phyloP scores from a whole-genome alignment of 2,888 invertebrate genomes.

The Leptarthrus brevirostris region DNA sequence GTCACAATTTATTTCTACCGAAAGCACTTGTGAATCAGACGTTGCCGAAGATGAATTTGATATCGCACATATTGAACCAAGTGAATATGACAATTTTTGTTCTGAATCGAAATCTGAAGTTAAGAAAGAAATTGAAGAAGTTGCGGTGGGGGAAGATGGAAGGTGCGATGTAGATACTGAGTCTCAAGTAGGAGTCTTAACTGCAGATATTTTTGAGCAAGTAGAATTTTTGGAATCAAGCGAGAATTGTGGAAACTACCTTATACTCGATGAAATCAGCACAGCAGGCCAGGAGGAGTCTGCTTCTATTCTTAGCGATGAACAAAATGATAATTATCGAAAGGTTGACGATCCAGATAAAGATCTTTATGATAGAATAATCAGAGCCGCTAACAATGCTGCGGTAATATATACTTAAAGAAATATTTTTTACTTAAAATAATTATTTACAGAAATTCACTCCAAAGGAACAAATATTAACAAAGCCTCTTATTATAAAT shows the following conservation, averaged over 20 bases:
- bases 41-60: constrained; percentile 4
- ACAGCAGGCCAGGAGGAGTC: not conserved
- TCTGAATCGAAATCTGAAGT: not conserved
- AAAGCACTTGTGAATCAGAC: not conserved
- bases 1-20: constrained; percentile 35
- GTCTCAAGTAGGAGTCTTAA: not conserved
- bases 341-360: not conserved
- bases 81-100: not conserved
- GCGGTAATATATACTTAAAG: not conserved
- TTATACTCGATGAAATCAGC: not conserved
- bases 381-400: not conserved
- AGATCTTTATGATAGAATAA: constrained; percentile 11
- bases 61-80: not conserved
- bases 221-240: constrained; percentile 22
- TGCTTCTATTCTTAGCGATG: not conserved
- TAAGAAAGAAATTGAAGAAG: not conserved
- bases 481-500: constrained; percentile 23
- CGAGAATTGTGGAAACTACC: not conserved
- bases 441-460: not conserved
- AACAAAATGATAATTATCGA: not conserved
- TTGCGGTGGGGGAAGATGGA: not conserved
- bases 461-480: not conserved
- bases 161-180: constrained; percentile 2
- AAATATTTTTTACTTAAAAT: too few relatives aligned
- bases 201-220: not conserved